phyloP scores from a whole-genome alignment of 2,888 invertebrate species.

The Polydrusus tereticollis region DNA sequence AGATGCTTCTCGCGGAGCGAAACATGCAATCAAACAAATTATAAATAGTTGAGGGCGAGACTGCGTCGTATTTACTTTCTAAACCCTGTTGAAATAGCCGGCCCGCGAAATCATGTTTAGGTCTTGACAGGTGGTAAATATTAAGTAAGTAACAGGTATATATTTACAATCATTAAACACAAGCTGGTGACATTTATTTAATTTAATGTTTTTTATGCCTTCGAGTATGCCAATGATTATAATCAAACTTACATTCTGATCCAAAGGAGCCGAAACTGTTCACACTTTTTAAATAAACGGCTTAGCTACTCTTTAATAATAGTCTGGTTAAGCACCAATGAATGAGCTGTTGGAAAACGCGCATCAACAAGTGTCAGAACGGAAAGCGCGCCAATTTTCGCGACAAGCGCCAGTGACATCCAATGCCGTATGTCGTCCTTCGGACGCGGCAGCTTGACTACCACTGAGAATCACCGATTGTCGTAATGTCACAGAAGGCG shows the following conservation, averaged over 20 bases:
- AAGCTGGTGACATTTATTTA: no score
- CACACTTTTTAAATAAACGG: neutral
- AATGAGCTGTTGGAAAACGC: conserved; percentile 2
- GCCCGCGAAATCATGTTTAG: no score
- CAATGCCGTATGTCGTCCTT: conserved; percentile 56
- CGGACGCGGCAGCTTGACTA: conserved; percentile 60
- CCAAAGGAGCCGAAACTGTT: neutral
- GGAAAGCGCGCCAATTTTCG: conserved; percentile 48
- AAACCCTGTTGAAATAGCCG: no score
- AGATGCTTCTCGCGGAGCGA: no score
- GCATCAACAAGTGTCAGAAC: conserved; percentile 46
- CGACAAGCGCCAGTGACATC: conserved; percentile 56
- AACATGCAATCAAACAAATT: no score
- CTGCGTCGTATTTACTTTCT: no score
- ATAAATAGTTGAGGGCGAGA: no score
- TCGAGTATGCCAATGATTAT: no score
- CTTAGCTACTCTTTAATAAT: conserved; percentile 2
- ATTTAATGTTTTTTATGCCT: no score
- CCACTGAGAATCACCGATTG: conserved; percentile 62
- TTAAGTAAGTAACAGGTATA: no score
- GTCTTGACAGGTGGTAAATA: no score
- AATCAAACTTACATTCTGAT: conserved; percentile 10
- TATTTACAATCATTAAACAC: no score
- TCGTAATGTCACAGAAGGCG: conserved; percentile 62
- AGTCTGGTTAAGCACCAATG: conserved; percentile 6